A percentile compares a stretch with the other conserved stretches of the same genome.
These are phyloP conservation scores for Dendrocincla tyrannina DNA, from an alignment of 2,797 vertebrate species.

Conservation along the genomic window DNA sequence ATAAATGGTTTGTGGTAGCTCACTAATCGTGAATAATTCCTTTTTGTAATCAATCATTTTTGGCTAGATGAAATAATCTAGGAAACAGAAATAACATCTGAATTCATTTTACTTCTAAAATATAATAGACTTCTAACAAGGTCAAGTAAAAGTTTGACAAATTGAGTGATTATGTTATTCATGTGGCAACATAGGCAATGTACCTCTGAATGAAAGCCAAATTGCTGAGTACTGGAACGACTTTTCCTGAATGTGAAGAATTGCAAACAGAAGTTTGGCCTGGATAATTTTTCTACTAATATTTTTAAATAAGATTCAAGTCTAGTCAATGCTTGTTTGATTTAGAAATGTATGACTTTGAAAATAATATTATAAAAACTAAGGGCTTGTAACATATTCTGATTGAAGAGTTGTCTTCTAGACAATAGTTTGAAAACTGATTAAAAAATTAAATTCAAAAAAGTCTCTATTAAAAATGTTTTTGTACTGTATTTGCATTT, in stretches of 20 bases:
- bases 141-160: background rate
- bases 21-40: background rate
- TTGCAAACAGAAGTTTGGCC: background rate
- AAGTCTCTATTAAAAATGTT: background rate
- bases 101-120: conserved; percentile 1
- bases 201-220: background rate
- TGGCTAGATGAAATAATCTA: background rate
- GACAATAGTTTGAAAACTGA: background rate
- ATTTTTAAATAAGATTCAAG: background rate
- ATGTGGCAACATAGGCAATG: background rate
- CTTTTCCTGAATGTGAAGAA: background rate
- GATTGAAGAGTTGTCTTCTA: background rate
- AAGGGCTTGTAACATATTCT: background rate
- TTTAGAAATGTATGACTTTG: background rate
- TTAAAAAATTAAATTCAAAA: background rate
- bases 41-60: background rate
- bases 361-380: background rate
- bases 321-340: background rate
- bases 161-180: background rate
- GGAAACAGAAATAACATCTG: background rate
- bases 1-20: background rate
- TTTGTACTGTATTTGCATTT: background rate
- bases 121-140: background rate
- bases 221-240: background rate
- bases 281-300: background rate